These are phyloP conservation scores for Trichonephila clavata DNA, from an alignment of 1,140 invertebrate species.

Conservation along the genomic window DNA sequence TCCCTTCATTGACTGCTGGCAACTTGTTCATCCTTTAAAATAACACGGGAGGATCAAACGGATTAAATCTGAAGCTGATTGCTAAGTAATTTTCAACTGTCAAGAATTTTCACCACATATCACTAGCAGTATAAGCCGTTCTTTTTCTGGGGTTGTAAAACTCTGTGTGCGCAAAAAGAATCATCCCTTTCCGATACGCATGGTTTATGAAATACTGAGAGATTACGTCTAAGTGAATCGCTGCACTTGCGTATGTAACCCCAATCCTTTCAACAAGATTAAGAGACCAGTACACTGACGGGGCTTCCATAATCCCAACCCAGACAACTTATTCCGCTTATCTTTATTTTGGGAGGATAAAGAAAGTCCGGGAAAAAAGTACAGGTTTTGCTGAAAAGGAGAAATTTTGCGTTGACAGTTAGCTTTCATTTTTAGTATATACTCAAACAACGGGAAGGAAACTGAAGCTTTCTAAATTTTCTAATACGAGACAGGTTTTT, in stretches of 20 bases:
- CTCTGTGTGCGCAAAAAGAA: neutral
- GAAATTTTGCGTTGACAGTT: neutral
- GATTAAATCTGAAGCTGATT: neutral
- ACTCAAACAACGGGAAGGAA: neutral
- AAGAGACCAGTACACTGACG: slow-evolving; percentile 10
- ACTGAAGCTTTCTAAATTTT: neutral
- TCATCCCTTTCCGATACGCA: neutral
- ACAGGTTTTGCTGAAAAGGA: neutral
- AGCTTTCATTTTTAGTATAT: slow-evolving; percentile 11
- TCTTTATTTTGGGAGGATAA: neutral
- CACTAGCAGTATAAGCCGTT: neutral
- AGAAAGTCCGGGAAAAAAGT: neutral
- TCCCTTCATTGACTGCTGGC: too few relatives aligned
- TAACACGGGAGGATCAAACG: neutral
- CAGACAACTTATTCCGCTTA: neutral
- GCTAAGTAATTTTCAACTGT: neutral
- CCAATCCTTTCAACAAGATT: slow-evolving; percentile 47
- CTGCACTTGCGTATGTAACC: slow-evolving; percentile 18
- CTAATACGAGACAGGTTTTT: too few relatives aligned
- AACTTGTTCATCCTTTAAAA: too few relatives aligned
- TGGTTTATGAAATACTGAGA: neutral
- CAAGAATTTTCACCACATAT: too few relatives aligned
- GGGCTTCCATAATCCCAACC: slow-evolving; percentile 25
- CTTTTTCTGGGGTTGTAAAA: neutral
- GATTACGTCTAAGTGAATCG: slow-evolving; percentile 11